Evolutionary conservation across 2,888 invertebrate genomes (phyloP).

Genomic region (Amblyteles armatorius): DNA sequence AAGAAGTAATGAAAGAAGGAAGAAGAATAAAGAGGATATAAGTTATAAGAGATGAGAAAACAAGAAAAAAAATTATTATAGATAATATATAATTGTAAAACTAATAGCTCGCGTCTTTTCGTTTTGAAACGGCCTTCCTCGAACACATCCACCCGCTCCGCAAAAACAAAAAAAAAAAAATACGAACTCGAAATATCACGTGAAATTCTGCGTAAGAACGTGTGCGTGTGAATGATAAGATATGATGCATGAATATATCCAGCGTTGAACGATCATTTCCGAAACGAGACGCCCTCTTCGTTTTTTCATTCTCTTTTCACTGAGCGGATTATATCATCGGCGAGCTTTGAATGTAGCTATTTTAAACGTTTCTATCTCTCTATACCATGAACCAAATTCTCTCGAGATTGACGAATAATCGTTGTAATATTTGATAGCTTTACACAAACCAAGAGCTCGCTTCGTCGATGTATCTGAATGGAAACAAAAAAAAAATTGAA

Average conservation of each 20-base stretch:
- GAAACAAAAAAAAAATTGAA: constrained; percentile 10
- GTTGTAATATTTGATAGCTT: constrained; percentile 65
- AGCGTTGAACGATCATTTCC: constrained; percentile 25
- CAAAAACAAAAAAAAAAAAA: constrained; percentile 15
- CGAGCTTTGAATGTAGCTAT: constrained; percentile 68
- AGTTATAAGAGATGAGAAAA: constrained; percentile 74
- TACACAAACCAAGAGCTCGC: constrained; percentile 57
- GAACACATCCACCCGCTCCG: constrained; percentile 46
- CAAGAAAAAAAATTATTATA: constrained; percentile 80
- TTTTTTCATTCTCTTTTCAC: constrained; percentile 41
- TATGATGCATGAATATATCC: constrained; percentile 18
- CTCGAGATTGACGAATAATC: constrained; percentile 67
- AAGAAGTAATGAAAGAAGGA: constrained; percentile 67
- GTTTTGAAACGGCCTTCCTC: constrained; percentile 74
- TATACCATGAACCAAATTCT: constrained; percentile 53
- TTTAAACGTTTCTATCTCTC: constrained; percentile 43
- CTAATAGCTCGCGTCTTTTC: constrained; percentile 75
- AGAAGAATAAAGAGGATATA: constrained; percentile 75
- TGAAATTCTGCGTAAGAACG: constrained; percentile 29
- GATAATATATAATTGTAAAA: constrained; percentile 82
- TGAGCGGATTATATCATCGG: constrained; percentile 51
- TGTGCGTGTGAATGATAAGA: constrained; percentile 33
- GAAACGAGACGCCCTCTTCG: constrained; percentile 5
- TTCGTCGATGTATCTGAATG: constrained; percentile 64
- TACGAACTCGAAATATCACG: constrained; percentile 26